phyloP scores from a whole-genome alignment of 2,888 invertebrate species.

The Xestia xanthographa region DNA sequence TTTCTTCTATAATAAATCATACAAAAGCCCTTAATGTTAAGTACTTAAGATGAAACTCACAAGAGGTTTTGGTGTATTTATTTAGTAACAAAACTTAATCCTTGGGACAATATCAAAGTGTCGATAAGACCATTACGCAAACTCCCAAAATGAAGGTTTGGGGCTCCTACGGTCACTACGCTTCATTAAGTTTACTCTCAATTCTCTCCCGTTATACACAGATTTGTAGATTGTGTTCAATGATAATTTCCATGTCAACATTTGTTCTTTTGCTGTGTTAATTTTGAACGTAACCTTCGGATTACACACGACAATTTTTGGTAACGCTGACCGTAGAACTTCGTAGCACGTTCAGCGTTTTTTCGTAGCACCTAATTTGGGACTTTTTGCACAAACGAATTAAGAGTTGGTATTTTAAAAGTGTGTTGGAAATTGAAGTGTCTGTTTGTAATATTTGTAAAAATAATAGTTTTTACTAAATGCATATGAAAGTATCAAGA shows the following conservation, averaged over 20 bases:
- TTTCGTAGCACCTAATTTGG: conserved; percentile 7
- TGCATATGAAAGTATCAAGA: too few species aligned
- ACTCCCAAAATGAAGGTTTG: conserved; percentile 27
- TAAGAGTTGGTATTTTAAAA: neutral
- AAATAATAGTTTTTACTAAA: too few species aligned
- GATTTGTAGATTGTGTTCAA: conserved; percentile 47
- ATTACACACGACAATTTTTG: conserved; percentile 26
- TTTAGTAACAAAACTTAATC: conserved; percentile 35
- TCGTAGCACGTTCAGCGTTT: conserved; percentile 22
- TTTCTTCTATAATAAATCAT: conserved; percentile 4
- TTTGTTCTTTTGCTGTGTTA: conserved; percentile 41
- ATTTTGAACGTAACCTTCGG: conserved; percentile 32
- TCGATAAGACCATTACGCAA: conserved; percentile 46
- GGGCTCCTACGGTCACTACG: conserved; percentile 42
- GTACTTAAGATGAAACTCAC: conserved; percentile 9
- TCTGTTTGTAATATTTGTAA: too few species aligned
- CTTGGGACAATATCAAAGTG: conserved; percentile 47
- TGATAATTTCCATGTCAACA: conserved; percentile 51
- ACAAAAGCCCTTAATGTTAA: conserved; percentile 5
- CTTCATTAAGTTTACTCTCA: conserved; percentile 51
- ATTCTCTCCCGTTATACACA: conserved; percentile 30
- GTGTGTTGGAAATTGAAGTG: too few species aligned
- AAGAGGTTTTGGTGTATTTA: conserved; percentile 23
- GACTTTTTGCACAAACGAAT: neutral
- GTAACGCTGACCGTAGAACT: conserved; percentile 32